Conservation (phyloP, 2,113 vertebrate genomes). For the Panthera leo region DNA sequence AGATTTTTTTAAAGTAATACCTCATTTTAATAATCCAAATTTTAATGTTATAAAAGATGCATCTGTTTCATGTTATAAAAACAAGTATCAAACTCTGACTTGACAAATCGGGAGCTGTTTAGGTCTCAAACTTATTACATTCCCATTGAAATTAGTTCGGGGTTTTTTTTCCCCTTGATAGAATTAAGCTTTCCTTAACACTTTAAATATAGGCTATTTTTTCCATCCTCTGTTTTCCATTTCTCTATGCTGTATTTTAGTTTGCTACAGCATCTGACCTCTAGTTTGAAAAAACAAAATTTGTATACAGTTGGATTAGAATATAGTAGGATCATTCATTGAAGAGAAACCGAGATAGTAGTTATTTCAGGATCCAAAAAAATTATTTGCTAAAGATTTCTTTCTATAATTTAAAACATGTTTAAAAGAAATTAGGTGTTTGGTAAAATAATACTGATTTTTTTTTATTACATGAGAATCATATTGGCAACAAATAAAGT, state of each 20-base stretch:
- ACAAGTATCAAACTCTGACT: background rate
- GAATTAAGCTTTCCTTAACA: background rate
- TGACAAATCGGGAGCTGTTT: background rate
- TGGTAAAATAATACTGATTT: background rate
- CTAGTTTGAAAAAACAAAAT: slow-evolving; percentile 25
- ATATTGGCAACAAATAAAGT: background rate
- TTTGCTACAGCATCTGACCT: background rate
- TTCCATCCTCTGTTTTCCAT: background rate
- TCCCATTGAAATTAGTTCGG: background rate
- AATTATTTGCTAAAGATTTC: background rate
- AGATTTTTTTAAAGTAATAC: background rate
- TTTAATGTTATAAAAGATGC: background rate
- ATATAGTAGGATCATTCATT: background rate
- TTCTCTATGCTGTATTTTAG: background rate
- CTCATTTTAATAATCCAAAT: background rate
- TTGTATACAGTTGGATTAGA: background rate
- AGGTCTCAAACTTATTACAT: background rate
- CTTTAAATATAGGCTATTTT: background rate
- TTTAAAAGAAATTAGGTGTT: background rate
- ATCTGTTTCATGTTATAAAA: background rate
- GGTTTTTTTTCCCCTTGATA: background rate
- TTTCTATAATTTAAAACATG: background rate
- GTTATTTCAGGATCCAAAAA: background rate
- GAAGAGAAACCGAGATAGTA: background rate
- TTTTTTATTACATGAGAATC: background rate